Evolutionary conservation across 2,797 vertebrate species (phyloP).

Genomic region (Syngnathus acus): DNA sequence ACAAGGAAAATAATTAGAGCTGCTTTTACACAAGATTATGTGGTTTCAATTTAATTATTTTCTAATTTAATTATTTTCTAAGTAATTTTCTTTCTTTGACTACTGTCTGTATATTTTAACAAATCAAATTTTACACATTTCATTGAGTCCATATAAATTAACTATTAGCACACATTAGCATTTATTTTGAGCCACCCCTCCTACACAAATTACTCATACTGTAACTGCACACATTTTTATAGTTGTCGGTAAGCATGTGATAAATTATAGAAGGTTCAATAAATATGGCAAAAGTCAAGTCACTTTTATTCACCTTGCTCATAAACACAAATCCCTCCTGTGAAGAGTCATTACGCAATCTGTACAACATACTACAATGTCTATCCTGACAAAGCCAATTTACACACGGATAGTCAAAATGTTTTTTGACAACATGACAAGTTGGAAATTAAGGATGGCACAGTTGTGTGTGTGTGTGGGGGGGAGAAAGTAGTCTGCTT

Average conservation of each 20-base stretch:
- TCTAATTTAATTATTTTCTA: too few species aligned
- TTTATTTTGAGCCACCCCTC: not conserved
- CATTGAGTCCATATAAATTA: too few species aligned
- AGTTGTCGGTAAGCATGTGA: too few species aligned
- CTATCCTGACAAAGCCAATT: constrained; percentile 1
- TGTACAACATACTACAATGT: constrained; percentile 5
- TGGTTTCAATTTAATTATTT: too few species aligned
- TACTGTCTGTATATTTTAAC: too few species aligned
- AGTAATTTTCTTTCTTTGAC: too few species aligned
- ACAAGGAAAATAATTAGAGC: too few species aligned
- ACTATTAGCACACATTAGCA: not conserved
- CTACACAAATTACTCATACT: too few species aligned
- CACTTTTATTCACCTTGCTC: not conserved
- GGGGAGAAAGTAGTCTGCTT: not conserved
- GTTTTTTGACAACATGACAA: not conserved
- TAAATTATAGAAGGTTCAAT: not conserved
- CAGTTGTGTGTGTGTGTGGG: not conserved
- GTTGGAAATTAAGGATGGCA: not conserved
- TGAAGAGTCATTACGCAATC: constrained; percentile 10
- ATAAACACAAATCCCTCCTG: not conserved
- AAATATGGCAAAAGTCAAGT: not conserved
- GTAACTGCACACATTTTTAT: too few species aligned
- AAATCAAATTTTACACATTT: too few species aligned
- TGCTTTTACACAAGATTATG: too few species aligned
- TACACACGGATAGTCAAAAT: constrained; percentile 2